Conservation (phyloP, 1,140 invertebrate genomes). For the Aricia agestis region DNA sequence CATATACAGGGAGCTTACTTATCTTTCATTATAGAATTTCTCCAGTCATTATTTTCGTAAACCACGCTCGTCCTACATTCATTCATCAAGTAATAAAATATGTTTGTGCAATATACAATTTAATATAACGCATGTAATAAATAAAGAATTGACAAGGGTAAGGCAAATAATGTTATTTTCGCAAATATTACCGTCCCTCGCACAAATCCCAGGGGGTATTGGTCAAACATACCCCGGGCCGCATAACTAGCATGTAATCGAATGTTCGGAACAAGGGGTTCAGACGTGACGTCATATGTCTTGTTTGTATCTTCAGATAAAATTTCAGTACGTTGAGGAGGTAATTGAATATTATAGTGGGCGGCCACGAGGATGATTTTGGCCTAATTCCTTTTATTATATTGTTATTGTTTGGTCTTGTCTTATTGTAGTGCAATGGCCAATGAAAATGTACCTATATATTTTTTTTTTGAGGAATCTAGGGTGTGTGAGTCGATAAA, state of each 20-base stretch:
- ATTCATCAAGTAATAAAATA: conserved; percentile 1
- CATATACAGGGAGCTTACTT: too few species aligned
- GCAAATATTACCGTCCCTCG: conserved; percentile 12
- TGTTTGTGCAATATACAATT: neutral
- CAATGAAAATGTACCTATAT: neutral
- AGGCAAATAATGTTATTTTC: conserved; percentile 10
- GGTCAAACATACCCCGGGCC: conserved; percentile 10
- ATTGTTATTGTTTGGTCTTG: too few species aligned
- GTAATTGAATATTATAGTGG: neutral
- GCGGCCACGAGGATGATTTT: too few species aligned
- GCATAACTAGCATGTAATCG: conserved; percentile 13
- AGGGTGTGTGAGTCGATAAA: too few species aligned
- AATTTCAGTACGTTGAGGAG: neutral
- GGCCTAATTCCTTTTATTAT: too few species aligned
- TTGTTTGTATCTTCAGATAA: neutral
- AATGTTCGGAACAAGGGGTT: conserved; percentile 12
- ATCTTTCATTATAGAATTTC: too few species aligned
- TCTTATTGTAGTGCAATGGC: neutral
- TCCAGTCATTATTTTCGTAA: too few species aligned
- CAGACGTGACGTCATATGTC: neutral
- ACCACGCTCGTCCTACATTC: too few species aligned
- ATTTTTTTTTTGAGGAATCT: too few species aligned
- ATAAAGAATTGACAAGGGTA: conserved; percentile 11
- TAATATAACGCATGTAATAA: conserved; percentile 2
- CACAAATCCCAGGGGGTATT: neutral